phyloP scores from a whole-genome alignment of 2,797 vertebrate genomes.

The Acrossocheilus wenchowensis region DNA sequence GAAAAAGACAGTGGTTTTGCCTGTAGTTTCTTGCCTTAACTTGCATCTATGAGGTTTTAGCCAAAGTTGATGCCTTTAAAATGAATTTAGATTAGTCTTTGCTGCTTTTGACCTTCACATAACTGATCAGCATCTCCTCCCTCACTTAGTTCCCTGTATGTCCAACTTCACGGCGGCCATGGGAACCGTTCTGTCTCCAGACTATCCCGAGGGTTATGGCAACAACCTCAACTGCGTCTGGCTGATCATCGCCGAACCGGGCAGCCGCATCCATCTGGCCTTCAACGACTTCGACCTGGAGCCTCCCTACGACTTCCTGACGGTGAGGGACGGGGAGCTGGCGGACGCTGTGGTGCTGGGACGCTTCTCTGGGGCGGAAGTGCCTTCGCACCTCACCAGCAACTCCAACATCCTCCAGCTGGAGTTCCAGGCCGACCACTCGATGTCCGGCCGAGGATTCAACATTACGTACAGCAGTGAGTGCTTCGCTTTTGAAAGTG shows the following conservation, averaged over 20 bases:
- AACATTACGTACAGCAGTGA: constrained; percentile 99
- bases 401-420: constrained; percentile 91
- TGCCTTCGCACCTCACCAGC: constrained; percentile 95
- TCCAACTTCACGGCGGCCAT: constrained; percentile 98
- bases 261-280: constrained; percentile 94
- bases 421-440: constrained; percentile 99
- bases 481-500: constrained; percentile 58
- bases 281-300: constrained; percentile 99
- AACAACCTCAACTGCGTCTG: constrained; percentile 99
- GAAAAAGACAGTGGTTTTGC: background rate
- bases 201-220: constrained; percentile 99
- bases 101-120: background rate
- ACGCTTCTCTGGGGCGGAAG: constrained; percentile 95
- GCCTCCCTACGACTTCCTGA: constrained; percentile 97
- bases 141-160: constrained; percentile 91
- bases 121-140: background rate
- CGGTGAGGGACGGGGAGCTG: constrained; percentile 94
- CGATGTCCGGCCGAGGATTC: constrained; percentile 97
- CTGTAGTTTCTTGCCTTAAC: background rate
- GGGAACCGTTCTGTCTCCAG: constrained; percentile 96
- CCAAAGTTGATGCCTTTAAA: background rate
- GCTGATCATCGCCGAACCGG: constrained; percentile 94
- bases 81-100: background rate
- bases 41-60: background rate
- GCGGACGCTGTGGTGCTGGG: constrained; percentile 88